Evolutionary conservation across 2,888 invertebrate species (phyloP).

Genomic region (Ganaspis brasiliensis): DNA sequence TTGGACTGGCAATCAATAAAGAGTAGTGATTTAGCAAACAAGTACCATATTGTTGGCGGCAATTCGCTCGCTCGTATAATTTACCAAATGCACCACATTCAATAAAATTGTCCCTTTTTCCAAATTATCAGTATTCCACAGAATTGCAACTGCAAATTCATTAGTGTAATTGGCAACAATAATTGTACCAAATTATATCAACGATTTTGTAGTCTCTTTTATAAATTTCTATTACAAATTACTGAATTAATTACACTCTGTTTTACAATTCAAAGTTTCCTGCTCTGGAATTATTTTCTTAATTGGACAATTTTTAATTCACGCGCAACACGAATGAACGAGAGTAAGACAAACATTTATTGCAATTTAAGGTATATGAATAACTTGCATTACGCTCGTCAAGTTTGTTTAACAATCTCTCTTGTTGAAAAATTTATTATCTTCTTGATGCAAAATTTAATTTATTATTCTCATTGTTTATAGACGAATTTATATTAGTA

Average conservation of each 20-base stretch:
- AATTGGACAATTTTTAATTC: background rate
- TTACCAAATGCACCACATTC: background rate
- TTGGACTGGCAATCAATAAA: slow-evolving; percentile 49
- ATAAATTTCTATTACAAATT: background rate
- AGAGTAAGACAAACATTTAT: slow-evolving; percentile 9
- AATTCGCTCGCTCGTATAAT: slow-evolving; percentile 56
- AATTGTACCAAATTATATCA: slow-evolving; percentile 16
- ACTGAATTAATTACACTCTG: background rate
- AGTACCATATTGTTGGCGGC: slow-evolving; percentile 79
- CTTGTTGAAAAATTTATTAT: background rate
- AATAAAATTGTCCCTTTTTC: slow-evolving; percentile 4
- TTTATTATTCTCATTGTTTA: too few species aligned
- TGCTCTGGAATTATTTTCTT: background rate
- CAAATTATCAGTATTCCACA: background rate
- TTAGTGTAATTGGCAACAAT: slow-evolving; percentile 4
- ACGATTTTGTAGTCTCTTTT: background rate
- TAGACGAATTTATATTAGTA: too few species aligned
- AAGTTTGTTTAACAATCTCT: background rate
- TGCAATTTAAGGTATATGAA: background rate
- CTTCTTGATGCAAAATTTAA: too few species aligned
- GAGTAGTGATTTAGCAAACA: slow-evolving; percentile 74
- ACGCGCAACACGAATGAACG: background rate
- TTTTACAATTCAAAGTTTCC: background rate
- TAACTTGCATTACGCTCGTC: background rate
- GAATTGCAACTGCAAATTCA: background rate